Conservation (phyloP, 2,113 vertebrate genomes). For the Brachyhypopomus gauderio region DNA sequence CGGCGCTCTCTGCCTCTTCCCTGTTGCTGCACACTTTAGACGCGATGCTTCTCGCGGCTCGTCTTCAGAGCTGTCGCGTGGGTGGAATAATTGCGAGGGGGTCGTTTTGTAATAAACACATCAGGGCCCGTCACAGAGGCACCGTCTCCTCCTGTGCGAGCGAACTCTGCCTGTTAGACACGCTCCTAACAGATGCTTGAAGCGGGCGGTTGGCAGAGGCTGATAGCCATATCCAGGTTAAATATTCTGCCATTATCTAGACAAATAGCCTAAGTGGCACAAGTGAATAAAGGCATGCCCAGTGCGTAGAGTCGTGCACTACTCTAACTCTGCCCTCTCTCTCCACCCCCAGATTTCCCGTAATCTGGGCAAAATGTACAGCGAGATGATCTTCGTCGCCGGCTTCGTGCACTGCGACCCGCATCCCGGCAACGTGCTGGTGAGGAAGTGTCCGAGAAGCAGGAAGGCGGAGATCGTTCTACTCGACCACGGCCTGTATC, state of each 20-base stretch:
- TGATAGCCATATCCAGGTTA: background rate
- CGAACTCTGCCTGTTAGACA: background rate
- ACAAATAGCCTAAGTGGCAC: background rate
- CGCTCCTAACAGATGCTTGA: background rate
- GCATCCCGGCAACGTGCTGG: constrained; percentile 92
- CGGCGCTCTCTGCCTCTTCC: constrained; percentile 27
- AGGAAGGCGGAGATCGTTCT: constrained; percentile 85
- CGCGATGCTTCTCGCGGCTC: constrained; percentile 52
- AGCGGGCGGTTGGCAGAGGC: background rate
- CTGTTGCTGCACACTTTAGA: constrained; percentile 41
- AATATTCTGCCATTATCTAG: background rate
- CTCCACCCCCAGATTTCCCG: constrained; percentile 82
- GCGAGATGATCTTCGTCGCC: constrained; percentile 96
- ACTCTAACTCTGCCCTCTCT: background rate
- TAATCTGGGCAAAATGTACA: constrained; percentile 91
- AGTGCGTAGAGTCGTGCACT: background rate
- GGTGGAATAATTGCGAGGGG: constrained; percentile 51
- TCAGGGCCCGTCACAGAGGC: constrained; percentile 33
- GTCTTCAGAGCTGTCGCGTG: constrained; percentile 51
- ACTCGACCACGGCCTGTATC: constrained; percentile 95
- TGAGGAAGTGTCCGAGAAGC: constrained; percentile 79
- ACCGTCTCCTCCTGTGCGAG: constrained; percentile 8
- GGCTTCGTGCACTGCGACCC: constrained; percentile 98
- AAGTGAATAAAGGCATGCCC: background rate
- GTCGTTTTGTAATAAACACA: constrained; percentile 52